Percentiles rank a stretch among this genome's conserved stretches.
phyloP scores from a whole-genome alignment of 2,888 invertebrate genomes.

The Acheta domesticus region DNA sequence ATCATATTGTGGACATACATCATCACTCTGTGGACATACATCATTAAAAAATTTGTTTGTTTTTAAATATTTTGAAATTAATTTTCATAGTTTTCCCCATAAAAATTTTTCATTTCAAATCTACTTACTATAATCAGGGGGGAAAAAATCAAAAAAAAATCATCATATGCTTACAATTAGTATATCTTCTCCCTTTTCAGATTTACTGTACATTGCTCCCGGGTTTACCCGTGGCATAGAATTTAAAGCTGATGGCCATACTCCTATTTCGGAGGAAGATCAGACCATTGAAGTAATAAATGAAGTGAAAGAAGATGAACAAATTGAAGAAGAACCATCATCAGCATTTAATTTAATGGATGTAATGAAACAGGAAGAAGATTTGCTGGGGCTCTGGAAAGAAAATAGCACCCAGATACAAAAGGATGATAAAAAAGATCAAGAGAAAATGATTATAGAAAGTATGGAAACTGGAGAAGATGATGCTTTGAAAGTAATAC shows the following conservation, averaged over 20 bases:
- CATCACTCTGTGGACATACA: no score
- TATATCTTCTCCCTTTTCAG: conserved; percentile 44
- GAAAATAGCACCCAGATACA: conserved; percentile 35
- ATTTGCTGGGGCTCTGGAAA: conserved; percentile 52
- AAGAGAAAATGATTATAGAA: conserved; percentile 39
- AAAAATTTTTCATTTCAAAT: no score
- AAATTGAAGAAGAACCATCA: conserved; percentile 41
- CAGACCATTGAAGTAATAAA: conserved; percentile 27
- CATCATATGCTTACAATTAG: no score
- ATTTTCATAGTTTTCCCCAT: no score
- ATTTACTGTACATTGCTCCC: conserved; percentile 61
- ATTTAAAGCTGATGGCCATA: conserved; percentile 56
- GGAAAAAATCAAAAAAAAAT: no score
- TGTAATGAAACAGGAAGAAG: conserved; percentile 59
- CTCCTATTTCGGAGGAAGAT: conserved; percentile 40
- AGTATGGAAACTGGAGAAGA: conserved; percentile 24
- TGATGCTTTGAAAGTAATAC: conserved; percentile 26
- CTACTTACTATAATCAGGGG: no score
- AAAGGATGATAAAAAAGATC: conserved; percentile 37
- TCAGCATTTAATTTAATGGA: conserved; percentile 56
- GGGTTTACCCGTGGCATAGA: conserved; percentile 61
- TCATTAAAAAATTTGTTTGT: no score
- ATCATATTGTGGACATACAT: no score
- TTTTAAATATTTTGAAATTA: no score
- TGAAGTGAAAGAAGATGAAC: conserved; percentile 41